Percentiles rank a stretch among this genome's conserved stretches.
phyloP scores from a whole-genome alignment of 2,113 vertebrate species.

The Pampusana beccarii region DNA sequence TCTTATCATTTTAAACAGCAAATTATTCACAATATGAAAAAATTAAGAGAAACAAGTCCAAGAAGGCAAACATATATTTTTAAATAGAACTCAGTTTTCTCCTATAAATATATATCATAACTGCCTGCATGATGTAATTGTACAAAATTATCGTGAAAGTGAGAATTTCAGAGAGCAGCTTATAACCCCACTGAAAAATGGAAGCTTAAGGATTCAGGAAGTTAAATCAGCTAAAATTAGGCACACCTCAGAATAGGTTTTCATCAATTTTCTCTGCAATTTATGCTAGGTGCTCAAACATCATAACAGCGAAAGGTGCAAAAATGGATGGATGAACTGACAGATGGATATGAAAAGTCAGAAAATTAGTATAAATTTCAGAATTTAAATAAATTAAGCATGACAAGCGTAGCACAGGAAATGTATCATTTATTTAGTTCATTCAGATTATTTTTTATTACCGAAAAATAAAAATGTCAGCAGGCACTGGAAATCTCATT shows the following conservation, averaged over 20 bases:
- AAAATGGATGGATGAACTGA: neutral
- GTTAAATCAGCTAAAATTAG: slow-evolving; percentile 9
- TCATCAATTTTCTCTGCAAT: neutral
- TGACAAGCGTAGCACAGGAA: neutral
- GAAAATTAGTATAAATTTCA: slow-evolving; percentile 14
- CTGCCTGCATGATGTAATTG: neutral
- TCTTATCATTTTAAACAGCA: neutral
- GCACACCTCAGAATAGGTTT: neutral
- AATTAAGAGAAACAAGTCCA: neutral
- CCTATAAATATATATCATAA: neutral
- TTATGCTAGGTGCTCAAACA: neutral
- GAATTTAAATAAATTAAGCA: neutral
- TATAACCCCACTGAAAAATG: neutral
- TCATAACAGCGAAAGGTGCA: neutral
- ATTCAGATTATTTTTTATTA: neutral
- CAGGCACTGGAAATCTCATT: neutral
- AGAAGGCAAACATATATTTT: neutral
- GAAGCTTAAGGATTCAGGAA: neutral
- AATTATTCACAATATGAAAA: neutral
- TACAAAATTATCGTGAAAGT: neutral
- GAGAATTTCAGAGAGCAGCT: neutral
- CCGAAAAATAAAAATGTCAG: neutral
- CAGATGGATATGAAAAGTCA: slow-evolving; percentile 12
- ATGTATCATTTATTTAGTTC: neutral
- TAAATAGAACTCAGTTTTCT: neutral